A percentile compares a stretch with the other conserved stretches of the same genome.
phyloP scores from a whole-genome alignment of 2,113 vertebrate genomes.

The Platysternon megacephalum region DNA sequence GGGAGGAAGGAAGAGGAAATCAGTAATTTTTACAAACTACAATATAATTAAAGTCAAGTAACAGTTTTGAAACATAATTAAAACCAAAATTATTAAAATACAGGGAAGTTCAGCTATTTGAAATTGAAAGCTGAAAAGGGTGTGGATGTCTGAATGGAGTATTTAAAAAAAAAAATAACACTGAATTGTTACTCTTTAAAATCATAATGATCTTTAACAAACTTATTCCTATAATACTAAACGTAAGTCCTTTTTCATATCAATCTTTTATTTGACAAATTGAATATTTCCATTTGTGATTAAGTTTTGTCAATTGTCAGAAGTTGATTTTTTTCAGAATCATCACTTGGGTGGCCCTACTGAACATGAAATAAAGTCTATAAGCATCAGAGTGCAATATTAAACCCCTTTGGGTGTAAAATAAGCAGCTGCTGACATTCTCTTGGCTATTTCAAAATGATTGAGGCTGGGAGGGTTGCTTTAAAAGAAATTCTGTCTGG shows the following conservation, averaged over 20 bases:
- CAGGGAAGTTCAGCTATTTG: not conserved
- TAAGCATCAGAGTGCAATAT: not conserved
- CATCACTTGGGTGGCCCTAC: not conserved
- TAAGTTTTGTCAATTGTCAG: not conserved
- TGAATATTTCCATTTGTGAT: not conserved
- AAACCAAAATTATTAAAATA: not conserved
- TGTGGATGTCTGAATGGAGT: not conserved
- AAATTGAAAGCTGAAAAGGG: not conserved
- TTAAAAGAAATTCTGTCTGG: not conserved
- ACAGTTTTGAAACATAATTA: not conserved
- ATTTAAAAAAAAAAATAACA: not conserved
- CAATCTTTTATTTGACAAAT: not conserved
- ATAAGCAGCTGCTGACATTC: not conserved
- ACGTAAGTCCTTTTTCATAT: not conserved
- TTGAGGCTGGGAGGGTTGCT: not conserved
- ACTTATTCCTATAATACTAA: not conserved
- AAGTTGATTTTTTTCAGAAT: slow-evolving; percentile 4
- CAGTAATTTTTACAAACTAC: not conserved
- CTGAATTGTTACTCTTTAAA: not conserved
- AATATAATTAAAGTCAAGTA: not conserved
- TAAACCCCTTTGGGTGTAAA: not conserved
- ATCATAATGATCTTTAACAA: not conserved
- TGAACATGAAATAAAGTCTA: not conserved
- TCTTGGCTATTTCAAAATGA: slow-evolving; percentile 13
- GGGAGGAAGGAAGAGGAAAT: not conserved